Conservation (phyloP, 2,113 vertebrate species). For the Coturnix japonica region DNA sequence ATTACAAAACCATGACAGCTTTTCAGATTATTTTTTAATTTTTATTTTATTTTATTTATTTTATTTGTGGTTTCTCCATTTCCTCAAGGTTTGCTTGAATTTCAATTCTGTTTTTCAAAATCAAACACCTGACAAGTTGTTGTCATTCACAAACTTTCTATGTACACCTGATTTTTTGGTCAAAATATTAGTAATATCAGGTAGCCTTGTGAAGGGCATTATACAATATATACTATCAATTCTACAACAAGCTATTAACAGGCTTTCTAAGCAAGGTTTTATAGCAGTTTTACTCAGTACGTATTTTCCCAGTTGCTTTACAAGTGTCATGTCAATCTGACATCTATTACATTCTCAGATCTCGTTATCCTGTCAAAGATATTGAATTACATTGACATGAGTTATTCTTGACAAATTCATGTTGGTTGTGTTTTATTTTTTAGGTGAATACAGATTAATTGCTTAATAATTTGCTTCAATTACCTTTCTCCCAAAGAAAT, state of each 20-base stretch:
- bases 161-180: background rate
- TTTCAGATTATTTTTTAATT: background rate
- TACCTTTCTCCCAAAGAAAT: conserved; percentile 13
- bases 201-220: conserved; percentile 24
- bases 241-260: background rate
- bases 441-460: conserved; percentile 47
- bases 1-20: background rate
- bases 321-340: conserved; percentile 25
- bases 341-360: conserved; percentile 34
- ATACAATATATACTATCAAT: background rate
- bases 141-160: background rate
- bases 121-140: background rate
- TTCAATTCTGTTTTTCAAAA: background rate
- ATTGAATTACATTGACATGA: conserved; percentile 46
- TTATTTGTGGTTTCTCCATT: background rate
- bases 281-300: background rate
- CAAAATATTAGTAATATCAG: background rate
- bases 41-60: no score
- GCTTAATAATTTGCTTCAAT: conserved; percentile 51
- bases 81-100: background rate
- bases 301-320: conserved; percentile 39
- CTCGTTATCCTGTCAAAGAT: conserved; percentile 45
- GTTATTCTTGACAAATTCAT: conserved; percentile 49
- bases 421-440: conserved; percentile 38
- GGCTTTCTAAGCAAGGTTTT: conserved; percentile 5